Evolutionary conservation across 2,113 vertebrate species (phyloP).

Genomic region (Calyptommatus sinebrachiatus): DNA sequence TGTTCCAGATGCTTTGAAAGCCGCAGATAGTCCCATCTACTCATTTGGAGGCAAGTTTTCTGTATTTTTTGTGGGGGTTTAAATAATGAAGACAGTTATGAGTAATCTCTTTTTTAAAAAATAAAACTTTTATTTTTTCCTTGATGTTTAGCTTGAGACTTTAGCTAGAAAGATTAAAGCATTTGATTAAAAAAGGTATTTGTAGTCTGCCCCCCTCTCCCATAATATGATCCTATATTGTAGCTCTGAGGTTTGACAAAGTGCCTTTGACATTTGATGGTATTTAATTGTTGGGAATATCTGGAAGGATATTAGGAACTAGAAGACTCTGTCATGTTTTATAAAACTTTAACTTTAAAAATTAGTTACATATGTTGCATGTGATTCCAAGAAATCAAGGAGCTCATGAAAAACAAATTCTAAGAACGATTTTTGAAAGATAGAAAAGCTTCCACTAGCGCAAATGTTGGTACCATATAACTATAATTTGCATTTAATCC

Average conservation of each 20-base stretch:
- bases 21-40: background rate
- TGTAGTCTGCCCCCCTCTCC: background rate
- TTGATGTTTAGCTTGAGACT: background rate
- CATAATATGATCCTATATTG: background rate
- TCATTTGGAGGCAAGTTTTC: conserved; percentile 22
- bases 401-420: too few relatives aligned
- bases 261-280: background rate
- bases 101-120: background rate
- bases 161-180: background rate
- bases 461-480: background rate
- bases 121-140: background rate
- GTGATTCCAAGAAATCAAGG: background rate
- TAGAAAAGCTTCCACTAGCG: background rate
- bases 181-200: background rate
- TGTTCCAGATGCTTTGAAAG: background rate
- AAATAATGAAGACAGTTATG: background rate
- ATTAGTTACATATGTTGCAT: background rate
- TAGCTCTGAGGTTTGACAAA: background rate
- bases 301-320: background rate
- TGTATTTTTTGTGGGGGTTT: background rate
- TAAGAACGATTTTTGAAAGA: background rate
- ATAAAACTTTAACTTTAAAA: background rate
- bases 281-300: background rate
- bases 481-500: background rate
- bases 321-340: background rate